These are phyloP conservation scores for Vollenhovia emeryi DNA, from an alignment of 1,140 invertebrate genomes.

Conservation along the genomic window DNA sequence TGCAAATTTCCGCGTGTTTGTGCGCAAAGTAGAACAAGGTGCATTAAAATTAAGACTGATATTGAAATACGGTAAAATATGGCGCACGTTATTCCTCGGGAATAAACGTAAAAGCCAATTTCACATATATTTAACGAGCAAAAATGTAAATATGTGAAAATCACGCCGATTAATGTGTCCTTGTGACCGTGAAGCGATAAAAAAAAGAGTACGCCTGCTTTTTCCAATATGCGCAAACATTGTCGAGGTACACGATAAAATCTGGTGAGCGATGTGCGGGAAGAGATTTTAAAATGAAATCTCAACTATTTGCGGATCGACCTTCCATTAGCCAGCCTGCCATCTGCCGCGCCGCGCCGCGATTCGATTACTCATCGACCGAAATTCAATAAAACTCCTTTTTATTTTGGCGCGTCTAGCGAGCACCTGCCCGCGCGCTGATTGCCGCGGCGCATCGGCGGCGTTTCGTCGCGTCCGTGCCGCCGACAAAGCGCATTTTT, in stretches of 20 bases:
- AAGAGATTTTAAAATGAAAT: slow-evolving; percentile 2
- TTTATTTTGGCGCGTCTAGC: slow-evolving; percentile 11
- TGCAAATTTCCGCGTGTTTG: background rate
- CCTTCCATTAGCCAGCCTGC: slow-evolving; percentile 17
- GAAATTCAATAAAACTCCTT: slow-evolving; percentile 59
- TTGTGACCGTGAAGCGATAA: background rate
- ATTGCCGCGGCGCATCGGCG: background rate
- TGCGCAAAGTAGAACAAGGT: background rate
- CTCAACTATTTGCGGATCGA: slow-evolving; percentile 9
- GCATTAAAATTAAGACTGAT: background rate
- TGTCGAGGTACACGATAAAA: background rate
- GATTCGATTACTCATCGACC: slow-evolving; percentile 50
- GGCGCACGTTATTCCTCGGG: background rate
- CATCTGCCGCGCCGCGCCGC: background rate
- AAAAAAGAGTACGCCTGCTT: background rate
- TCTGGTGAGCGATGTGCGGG: background rate
- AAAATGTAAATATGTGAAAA: background rate
- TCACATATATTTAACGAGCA: background rate
- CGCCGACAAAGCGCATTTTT: slow-evolving; percentile 75
- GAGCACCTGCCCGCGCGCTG: slow-evolving; percentile 12
- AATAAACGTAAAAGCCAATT: background rate
- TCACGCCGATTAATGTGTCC: background rate
- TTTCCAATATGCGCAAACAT: background rate
- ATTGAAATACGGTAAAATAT: background rate
- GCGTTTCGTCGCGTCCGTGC: slow-evolving; percentile 36